A percentile compares a stretch with the other conserved stretches of the same genome.
Conservation (phyloP, 2,888 invertebrate genomes). For the Tethea ocularis region DNA sequence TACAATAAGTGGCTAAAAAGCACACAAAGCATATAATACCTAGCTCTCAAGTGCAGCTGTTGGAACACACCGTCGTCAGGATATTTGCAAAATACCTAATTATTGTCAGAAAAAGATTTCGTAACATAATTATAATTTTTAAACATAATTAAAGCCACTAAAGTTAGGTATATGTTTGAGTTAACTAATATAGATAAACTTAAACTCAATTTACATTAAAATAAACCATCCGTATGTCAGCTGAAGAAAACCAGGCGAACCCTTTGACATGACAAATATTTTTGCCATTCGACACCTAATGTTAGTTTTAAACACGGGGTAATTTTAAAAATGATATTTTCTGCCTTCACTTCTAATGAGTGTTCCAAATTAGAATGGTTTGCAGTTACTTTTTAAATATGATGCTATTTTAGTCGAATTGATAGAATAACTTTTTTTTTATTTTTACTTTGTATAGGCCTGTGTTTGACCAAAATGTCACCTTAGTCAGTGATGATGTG, state of each 20-base stretch:
- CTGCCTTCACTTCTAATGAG: slow-evolving; percentile 52
- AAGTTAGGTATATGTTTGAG: background rate
- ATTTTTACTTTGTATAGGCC: too few species aligned
- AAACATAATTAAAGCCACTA: too few species aligned
- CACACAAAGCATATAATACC: too few species aligned
- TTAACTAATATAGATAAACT: background rate
- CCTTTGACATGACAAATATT: slow-evolving; percentile 74
- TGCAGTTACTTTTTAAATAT: slow-evolving; percentile 52
- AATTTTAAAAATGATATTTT: background rate
- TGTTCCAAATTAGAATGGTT: slow-evolving; percentile 51
- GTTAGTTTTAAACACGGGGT: slow-evolving; percentile 33
- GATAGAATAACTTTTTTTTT: background rate
- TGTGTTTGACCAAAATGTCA: too few species aligned
- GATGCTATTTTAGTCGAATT: slow-evolving; percentile 13
- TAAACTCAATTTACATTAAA: background rate
- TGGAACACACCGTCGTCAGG: too few species aligned
- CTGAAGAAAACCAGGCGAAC: slow-evolving; percentile 50
- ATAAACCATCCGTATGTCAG: slow-evolving; percentile 34
- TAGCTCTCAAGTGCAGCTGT: too few species aligned
- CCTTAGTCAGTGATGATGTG: too few species aligned
- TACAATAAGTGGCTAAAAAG: too few species aligned
- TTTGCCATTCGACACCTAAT: slow-evolving; percentile 65
- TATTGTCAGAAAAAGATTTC: background rate
- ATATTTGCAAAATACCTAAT: too few species aligned
- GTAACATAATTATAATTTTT: background rate